Base-by-base conservation (phyloP, 2,797 vertebrate genomes). In the Threskiornis aethiopicus region DNA sequence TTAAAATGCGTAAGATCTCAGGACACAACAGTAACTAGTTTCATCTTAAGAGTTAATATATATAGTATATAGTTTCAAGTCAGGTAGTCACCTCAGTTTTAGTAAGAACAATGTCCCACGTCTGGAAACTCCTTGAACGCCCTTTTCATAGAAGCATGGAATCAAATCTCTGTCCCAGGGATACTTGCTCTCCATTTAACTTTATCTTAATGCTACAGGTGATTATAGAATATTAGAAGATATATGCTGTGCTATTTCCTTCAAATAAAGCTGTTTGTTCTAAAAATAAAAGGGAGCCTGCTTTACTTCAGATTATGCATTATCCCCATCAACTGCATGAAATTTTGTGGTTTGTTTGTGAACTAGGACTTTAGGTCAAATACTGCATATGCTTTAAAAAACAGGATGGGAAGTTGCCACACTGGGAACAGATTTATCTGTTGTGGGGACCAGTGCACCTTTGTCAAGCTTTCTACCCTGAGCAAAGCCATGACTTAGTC, bases 391-490 rank as follows among this genome's bases (percentile, higher is more conserved):
- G 5, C 58, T 41, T 85, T 55, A 44, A 51, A 33, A 85, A 87
- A 31, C 0, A 28, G 5, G 3, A 52, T 58, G 18, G 6, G 24
- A 78, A 78, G 5, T 49, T 26, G 0, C 7, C 13, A 9, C 9
- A 7, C 3, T 46, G n/a, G 21, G 35, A 81, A 59, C 21, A 10
- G 41, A 7, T 87, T 75, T 78, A 13, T 35, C 16, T 76, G 0
- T 47, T 65, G 29, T 44, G 29, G 6, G 15, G 10, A 67, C 39
- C 8, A 1, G 0, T 9, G 1, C 8, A 62, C 5, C 33, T 87
- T 82, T 72, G 21, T 35, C 46, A 89, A 66, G 11, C 6, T 52
- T 83, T 52, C 42, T 73, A 31, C 4, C 16, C 22, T 41, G 31
- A 73, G 12, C 9, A 84, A 84, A 87, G 5, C 7, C 1, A 1